phyloP scores from a whole-genome alignment of 2,797 vertebrate genomes.

The Lates japonicus region DNA sequence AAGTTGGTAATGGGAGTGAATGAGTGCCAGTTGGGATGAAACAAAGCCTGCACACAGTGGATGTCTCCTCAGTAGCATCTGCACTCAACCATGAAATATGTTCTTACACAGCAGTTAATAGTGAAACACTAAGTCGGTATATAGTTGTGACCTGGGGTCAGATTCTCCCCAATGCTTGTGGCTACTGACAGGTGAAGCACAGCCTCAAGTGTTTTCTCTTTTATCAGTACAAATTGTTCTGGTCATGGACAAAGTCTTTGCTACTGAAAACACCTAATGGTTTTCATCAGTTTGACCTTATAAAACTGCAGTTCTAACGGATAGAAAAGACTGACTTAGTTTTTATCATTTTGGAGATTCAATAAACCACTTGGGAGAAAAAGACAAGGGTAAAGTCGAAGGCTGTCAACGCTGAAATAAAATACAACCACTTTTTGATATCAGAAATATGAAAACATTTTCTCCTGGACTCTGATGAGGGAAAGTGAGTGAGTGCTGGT shows the following conservation, averaged over 20 bases:
- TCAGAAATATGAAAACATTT: background rate
- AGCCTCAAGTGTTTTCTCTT: constrained; percentile 30
- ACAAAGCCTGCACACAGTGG: constrained; percentile 19
- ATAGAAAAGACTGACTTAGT: background rate
- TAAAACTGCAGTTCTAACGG: background rate
- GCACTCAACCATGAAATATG: constrained; percentile 42
- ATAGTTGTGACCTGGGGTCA: constrained; percentile 32
- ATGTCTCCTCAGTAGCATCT: constrained; percentile 20
- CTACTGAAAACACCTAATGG: background rate
- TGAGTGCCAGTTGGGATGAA: constrained; percentile 43
- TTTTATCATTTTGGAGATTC: background rate
- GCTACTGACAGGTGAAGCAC: constrained; percentile 37
- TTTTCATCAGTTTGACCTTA: background rate
- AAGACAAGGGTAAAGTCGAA: background rate
- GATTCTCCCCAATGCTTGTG: constrained; percentile 18
- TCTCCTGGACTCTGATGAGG: constrained; percentile 16
- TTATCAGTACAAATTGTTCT: constrained; percentile 29
- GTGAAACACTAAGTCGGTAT: constrained; percentile 30
- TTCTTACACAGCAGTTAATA: constrained; percentile 27
- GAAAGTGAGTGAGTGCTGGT: background rate
- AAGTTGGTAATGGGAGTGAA: constrained; percentile 36
- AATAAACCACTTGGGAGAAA: background rate
- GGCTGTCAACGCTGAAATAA: background rate
- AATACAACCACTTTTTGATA: background rate
- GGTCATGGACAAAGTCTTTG: constrained; percentile 11